Percentiles rank a stretch among this genome's conserved stretches.
phyloP scores from a whole-genome alignment of 2,888 invertebrate species.

The Eristalis intricaria region DNA sequence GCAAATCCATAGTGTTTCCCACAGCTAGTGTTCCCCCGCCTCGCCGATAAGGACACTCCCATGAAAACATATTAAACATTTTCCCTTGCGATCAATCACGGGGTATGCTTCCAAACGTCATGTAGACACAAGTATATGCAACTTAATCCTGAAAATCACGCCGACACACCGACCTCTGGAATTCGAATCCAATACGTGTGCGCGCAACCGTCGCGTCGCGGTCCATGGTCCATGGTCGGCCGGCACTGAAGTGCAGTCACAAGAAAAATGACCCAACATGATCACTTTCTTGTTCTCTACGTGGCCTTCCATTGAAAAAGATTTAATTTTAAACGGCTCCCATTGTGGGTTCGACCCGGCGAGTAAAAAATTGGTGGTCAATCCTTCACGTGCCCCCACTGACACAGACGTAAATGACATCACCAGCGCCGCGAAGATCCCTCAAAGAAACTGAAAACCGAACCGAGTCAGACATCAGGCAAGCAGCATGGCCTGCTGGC shows the following conservation, averaged over 20 bases:
- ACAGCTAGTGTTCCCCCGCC: background rate
- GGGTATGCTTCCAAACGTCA: slow-evolving; percentile 10
- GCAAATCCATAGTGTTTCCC: too few species aligned
- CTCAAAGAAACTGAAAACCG: slow-evolving; percentile 32
- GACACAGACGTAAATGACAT: slow-evolving; percentile 55
- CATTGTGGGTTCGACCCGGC: slow-evolving; percentile 61
- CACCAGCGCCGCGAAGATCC: slow-evolving; percentile 43
- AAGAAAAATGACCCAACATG: slow-evolving; percentile 63
- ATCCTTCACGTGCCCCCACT: slow-evolving; percentile 63
- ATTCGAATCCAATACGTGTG: background rate
- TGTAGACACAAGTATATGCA: slow-evolving; percentile 34
- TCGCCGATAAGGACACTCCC: background rate
- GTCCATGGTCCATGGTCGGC: background rate
- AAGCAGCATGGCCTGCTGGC: background rate
- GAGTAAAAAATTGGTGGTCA: slow-evolving; percentile 65
- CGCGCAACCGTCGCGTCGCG: background rate
- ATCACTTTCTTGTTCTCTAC: slow-evolving; percentile 60
- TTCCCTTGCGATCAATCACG: slow-evolving; percentile 6
- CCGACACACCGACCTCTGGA: background rate
- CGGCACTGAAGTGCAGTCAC: background rate
- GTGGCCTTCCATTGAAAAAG: slow-evolving; percentile 62
- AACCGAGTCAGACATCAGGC: background rate
- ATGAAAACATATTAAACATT: background rate
- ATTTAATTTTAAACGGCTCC: slow-evolving; percentile 70
- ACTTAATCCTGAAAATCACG: slow-evolving; percentile 36